Base-by-base conservation (phyloP, 2,113 vertebrate species). In the Illadopsis cleaveri region DNA sequence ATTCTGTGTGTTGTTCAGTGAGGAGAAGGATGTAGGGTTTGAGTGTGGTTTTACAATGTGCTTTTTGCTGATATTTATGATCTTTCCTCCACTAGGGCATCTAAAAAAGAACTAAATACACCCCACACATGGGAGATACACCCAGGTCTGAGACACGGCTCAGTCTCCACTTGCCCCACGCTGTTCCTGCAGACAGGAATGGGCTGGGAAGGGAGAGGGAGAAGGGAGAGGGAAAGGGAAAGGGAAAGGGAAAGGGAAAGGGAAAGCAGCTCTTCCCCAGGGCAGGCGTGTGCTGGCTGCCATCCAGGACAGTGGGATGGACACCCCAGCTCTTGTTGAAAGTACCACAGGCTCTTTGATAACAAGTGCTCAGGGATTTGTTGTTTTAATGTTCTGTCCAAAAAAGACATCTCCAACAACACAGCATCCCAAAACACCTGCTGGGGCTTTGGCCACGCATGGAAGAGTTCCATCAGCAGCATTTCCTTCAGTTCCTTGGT, bases 301-400 rank as follows among this genome's bases (percentile, higher is more conserved):
- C 38, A 12, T 81, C 96, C 96, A 96, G 95, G 93, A 93, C 86
- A 24, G 92, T 94, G 96, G 93, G 92, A 86, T 89, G 95, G 65
- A 93, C 92, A 93, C 86, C 96, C 87, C 95, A 69, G 90, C 93
- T 94, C 95, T 89, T 72, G 92, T 18, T 82, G 73, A 84, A 97
- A 94, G 90, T 89, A 96, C 92, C 92, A 81, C 92, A 37, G 90
- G 94, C 96, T 95, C 95, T 97, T 96, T 94, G 95, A 94, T 96
- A 97, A 97, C 93, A 65, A 97, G 90, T 50, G 92, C 92, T 93
- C n/a, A 13, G 96, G 96, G 96, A 96, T 96, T 96, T 97, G 94
- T 97, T 92, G 89, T 93, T 96, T 94, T 93, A 78, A 82, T 95
- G 86, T 96, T 94, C 72, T 30, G 1, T 96, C 96, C 96, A 97